Evolutionary conservation across 2,888 invertebrate genomes (phyloP), one percentile per base, ranked within the genome.

Genomic region (Xestia xanthographa): DNA sequence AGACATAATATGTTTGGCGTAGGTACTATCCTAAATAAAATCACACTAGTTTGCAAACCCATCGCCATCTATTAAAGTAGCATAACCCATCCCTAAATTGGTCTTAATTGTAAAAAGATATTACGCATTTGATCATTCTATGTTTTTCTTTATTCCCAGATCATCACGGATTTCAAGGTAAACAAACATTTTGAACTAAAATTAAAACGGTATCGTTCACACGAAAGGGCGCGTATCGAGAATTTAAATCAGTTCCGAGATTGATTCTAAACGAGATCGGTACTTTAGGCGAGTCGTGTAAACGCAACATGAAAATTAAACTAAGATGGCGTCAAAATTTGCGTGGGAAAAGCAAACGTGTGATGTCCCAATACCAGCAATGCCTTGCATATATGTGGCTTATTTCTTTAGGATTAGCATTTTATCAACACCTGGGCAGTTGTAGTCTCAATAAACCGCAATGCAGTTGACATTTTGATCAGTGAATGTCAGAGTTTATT

Each of bases 61-160:
- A 79, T 82, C 79, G 83, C 83, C 82, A 83, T 83, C 79, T 50
- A 29, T 60, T 67, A 83, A 50, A 70, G 56, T 70, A 67, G 73
- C 66, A 53, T 29, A 80, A 50, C 17, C 53, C 72, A 66, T 66
- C 62, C 66, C 63, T 29, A 53, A 77, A 77, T 84, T 80, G 65
- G 77, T 69, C 29, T 77, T 66, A 50, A n/a, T 60, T 41, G 38
- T 56, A 60, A 68, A 41, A 72, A 66, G n/a, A 38, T 71, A 63
- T 72, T 72, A 67, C n/a, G 12, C 78, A 84, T 83, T 84, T 83
- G 84, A 62, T 83, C 82, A 83, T 70, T 38, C 81, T 81, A 69
- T 83, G 81, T 83, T 83, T 83, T 83, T 83, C 84, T 83, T 83
- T 83, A 83, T 83, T 74, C 83, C 78, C 83, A 83, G 83, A 83